phyloP scores from a whole-genome alignment of 2,113 vertebrate species.

The Trinectes maculatus region DNA sequence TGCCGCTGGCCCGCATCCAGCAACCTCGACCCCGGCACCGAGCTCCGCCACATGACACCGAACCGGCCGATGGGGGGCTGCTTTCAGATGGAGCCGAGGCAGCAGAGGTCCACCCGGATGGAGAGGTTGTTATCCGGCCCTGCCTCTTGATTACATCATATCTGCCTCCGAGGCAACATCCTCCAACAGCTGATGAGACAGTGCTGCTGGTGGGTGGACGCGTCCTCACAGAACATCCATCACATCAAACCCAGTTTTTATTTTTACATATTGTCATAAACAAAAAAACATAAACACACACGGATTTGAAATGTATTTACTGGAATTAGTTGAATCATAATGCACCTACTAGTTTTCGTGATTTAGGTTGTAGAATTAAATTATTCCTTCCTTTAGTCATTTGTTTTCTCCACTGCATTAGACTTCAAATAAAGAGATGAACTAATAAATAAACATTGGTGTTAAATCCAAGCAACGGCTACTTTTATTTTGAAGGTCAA shows the following conservation, averaged over 20 bases:
- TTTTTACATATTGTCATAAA: too few species aligned
- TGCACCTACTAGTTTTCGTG: too few species aligned
- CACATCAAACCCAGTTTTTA: too few species aligned
- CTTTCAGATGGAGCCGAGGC: not conserved
- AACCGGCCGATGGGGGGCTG: not conserved
- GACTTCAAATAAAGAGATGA: too few species aligned
- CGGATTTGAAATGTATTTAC: too few species aligned
- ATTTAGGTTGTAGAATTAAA: too few species aligned
- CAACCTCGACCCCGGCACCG: not conserved
- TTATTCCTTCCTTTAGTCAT: too few species aligned
- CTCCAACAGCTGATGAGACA: constrained; percentile 63
- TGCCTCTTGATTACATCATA: constrained; percentile 84
- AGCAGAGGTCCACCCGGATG: not conserved
- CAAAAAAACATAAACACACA: too few species aligned
- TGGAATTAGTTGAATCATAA: too few species aligned
- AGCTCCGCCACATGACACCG: constrained; percentile 29
- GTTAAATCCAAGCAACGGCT: not conserved
- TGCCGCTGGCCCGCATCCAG: constrained; percentile 39
- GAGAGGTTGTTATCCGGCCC: not conserved
- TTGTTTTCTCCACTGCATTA: too few species aligned
- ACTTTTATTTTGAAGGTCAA: constrained; percentile 29
- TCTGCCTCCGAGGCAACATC: constrained; percentile 72
- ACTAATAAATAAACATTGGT: too few species aligned
- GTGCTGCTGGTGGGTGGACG: constrained; percentile 45
- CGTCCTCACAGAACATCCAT: not conserved